Evolutionary conservation across 2,113 vertebrate species (phyloP).

Genomic region (Datnioides undecimradiatus): DNA sequence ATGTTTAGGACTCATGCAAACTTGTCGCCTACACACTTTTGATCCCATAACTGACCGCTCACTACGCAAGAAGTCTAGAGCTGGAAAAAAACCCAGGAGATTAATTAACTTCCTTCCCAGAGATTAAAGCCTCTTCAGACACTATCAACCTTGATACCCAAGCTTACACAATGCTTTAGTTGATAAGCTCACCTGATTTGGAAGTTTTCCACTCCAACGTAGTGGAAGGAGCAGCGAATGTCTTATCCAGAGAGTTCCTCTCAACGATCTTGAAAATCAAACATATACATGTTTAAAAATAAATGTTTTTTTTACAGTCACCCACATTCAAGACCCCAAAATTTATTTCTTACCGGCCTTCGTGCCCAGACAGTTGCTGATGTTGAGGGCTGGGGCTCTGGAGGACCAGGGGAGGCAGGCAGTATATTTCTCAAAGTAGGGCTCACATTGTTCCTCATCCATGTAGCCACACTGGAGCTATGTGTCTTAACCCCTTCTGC

Average conservation of each 20-base stretch:
- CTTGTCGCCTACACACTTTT: slow-evolving; percentile 83
- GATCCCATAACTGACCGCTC: slow-evolving; percentile 70
- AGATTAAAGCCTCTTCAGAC: neutral
- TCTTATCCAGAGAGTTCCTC: slow-evolving; percentile 72
- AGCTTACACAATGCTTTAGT: neutral
- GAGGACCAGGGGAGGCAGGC: slow-evolving; percentile 67
- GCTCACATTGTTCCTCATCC: slow-evolving; percentile 81
- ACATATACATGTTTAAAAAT: neutral
- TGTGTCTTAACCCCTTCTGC: slow-evolving; percentile 84
- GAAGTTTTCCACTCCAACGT: slow-evolving; percentile 83
- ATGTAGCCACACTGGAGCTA: slow-evolving; percentile 77
- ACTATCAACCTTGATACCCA: neutral
- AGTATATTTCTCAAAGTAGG: slow-evolving; percentile 76
- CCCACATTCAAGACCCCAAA: neutral
- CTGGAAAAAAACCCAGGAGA: neutral
- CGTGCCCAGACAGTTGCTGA: slow-evolving; percentile 64
- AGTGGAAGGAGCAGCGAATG: slow-evolving; percentile 85
- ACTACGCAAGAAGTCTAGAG: slow-evolving; percentile 68
- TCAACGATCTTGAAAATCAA: slow-evolving; percentile 78
- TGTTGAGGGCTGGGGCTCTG: slow-evolving; percentile 56
- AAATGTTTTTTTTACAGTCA: neutral
- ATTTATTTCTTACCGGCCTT: slow-evolving; percentile 57
- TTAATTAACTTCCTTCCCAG: neutral
- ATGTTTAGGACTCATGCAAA: slow-evolving; percentile 72
- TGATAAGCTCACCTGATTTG: slow-evolving; percentile 82